phyloP scores from a whole-genome alignment of 2,113 vertebrate genomes.

The Ornithorhynchus anatinus region DNA sequence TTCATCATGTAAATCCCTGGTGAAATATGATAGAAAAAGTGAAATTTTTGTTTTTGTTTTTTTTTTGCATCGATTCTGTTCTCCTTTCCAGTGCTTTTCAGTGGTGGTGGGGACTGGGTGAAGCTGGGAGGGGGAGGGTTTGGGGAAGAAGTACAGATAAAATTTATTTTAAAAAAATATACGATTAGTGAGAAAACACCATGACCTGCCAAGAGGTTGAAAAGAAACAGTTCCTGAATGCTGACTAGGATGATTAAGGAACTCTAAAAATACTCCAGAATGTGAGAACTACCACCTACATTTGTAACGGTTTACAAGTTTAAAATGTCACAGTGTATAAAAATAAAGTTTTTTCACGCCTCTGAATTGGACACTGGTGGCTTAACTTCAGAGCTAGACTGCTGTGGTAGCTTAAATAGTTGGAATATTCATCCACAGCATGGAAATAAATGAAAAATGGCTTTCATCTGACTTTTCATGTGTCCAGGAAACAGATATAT shows the following conservation, averaged over 20 bases:
- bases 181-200: slow-evolving; percentile 38
- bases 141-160: too few species aligned
- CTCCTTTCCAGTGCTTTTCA: slow-evolving; percentile 20
- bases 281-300: slow-evolving; percentile 55
- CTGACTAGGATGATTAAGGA: slow-evolving; percentile 42
- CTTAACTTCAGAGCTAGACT: slow-evolving; percentile 54
- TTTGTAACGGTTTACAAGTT: slow-evolving; percentile 57
- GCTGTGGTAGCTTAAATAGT: slow-evolving; percentile 24
- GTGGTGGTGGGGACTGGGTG: slow-evolving; percentile 15
- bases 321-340: slow-evolving; percentile 61
- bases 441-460: slow-evolving; percentile 51
- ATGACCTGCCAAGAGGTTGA: slow-evolving; percentile 35
- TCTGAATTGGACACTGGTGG: slow-evolving; percentile 26
- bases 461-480: slow-evolving; percentile 57
- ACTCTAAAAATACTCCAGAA: slow-evolving; percentile 55
- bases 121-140: slow-evolving; percentile 31
- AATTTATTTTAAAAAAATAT: slow-evolving; percentile 43
- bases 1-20: not conserved
- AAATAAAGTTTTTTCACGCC: slow-evolving; percentile 43
- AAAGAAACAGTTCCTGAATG: slow-evolving; percentile 46
- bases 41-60: not conserved
- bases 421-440: slow-evolving; percentile 51
- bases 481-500: slow-evolving; percentile 42
- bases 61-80: not conserved
- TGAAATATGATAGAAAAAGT: not conserved